phyloP scores from a whole-genome alignment of 2,113 vertebrate species.

The Eonycteris spelaea region DNA sequence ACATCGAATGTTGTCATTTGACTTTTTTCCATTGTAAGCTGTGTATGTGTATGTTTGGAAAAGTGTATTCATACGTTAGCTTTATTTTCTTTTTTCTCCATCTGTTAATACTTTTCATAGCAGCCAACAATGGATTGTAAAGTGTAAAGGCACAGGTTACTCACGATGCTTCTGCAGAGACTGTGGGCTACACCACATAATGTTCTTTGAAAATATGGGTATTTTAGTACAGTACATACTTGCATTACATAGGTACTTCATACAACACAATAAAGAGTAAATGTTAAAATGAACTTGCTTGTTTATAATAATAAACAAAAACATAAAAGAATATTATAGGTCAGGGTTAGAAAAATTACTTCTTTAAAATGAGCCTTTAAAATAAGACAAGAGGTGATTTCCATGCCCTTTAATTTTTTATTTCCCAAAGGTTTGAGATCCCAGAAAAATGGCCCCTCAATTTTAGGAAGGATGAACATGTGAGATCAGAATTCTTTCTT shows the following conservation, averaged over 20 bases:
- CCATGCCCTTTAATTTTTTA: not conserved
- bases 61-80: constrained; percentile 74
- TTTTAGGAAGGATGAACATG: not conserved
- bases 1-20: constrained; percentile 79
- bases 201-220: constrained; percentile 77
- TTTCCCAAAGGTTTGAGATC: not conserved
- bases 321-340: not conserved
- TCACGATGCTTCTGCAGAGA: constrained; percentile 76
- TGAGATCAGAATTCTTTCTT: not conserved
- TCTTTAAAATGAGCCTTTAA: constrained; percentile 20
- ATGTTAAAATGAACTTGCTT: constrained; percentile 69
- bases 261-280: constrained; percentile 85
- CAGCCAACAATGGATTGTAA: constrained; percentile 65
- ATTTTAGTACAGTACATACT: constrained; percentile 76
- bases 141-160: constrained; percentile 79
- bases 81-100: constrained; percentile 67
- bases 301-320: constrained; percentile 55
- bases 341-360: constrained; percentile 13
- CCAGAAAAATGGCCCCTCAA: not conserved
- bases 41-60: constrained; percentile 78
- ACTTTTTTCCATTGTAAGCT: constrained; percentile 78
- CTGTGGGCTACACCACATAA: constrained; percentile 71
- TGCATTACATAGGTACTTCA: constrained; percentile 81
- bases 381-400: not conserved
- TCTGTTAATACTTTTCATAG: constrained; percentile 77